Conservation (phyloP, 2,888 invertebrate species). For the Eubasilissa splendida region DNA sequence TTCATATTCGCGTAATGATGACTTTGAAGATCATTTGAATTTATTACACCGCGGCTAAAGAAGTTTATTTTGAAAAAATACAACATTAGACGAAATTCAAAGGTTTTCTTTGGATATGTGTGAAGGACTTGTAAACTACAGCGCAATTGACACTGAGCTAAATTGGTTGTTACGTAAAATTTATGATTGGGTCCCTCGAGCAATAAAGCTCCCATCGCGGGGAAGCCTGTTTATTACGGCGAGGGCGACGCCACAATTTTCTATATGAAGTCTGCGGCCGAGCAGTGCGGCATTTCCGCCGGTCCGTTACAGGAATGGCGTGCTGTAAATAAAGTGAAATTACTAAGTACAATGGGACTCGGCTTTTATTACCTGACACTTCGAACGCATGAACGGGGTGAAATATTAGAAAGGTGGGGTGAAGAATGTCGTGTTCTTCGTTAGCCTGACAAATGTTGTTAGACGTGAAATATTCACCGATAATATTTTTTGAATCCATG, state of each 20-base stretch:
- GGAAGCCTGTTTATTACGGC: background rate
- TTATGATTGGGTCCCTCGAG: conserved; percentile 26
- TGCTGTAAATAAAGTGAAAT: conserved; percentile 23
- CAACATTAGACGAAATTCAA: too few relatives aligned
- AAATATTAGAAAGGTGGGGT: too few relatives aligned
- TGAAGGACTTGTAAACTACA: conserved; percentile 24
- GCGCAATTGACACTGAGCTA: conserved; percentile 40
- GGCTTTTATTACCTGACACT: background rate
- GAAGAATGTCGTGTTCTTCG: too few relatives aligned
- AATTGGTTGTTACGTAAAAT: conserved; percentile 43
- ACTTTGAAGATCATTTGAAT: too few relatives aligned
- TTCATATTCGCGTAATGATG: too few relatives aligned
- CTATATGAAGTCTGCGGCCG: conserved; percentile 9
- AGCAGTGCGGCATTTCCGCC: conserved; percentile 8
- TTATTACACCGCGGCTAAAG: too few relatives aligned
- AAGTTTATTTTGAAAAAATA: too few relatives aligned
- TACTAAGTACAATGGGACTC: background rate
- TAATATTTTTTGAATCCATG: too few relatives aligned
- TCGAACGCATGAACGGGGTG: background rate
- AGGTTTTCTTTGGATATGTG: too few relatives aligned
- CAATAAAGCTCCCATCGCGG: conserved; percentile 27
- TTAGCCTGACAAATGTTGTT: too few relatives aligned
- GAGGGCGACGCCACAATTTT: conserved; percentile 18
- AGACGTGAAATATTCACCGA: too few relatives aligned
- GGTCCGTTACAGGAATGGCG: conserved; percentile 8